These are phyloP conservation scores for Athene cunicularia DNA, from an alignment of 2,113 vertebrate genomes.

Conservation along the genomic window DNA sequence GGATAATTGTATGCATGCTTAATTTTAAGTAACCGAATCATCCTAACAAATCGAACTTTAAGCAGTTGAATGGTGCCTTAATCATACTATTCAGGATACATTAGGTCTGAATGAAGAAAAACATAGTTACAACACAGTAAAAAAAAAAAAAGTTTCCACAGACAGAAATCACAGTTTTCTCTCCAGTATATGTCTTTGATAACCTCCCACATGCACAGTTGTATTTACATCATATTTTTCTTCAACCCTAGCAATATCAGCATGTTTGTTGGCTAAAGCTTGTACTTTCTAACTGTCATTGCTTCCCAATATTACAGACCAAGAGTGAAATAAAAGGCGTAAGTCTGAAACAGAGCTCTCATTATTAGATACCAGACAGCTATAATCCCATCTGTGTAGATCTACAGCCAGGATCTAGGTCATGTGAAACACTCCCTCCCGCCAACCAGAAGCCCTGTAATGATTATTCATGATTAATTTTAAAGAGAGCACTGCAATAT, in stretches of 20 bases:
- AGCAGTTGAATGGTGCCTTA: not conserved
- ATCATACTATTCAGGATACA: not conserved
- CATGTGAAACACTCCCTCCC: not conserved
- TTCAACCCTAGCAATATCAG: not conserved
- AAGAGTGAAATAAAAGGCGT: not conserved
- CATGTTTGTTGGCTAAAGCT: not conserved
- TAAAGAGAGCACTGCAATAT: not conserved
- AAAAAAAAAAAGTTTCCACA: not conserved
- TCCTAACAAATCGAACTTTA: not conserved
- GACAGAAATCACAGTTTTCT: not conserved
- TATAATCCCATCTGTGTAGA: constrained; percentile 9
- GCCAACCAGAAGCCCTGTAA: not conserved
- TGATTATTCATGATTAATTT: constrained; percentile 41
- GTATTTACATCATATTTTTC: not conserved
- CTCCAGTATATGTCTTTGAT: not conserved
- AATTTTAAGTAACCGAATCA: not conserved
- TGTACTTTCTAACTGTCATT: not conserved
- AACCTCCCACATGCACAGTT: not conserved
- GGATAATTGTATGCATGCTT: not conserved
- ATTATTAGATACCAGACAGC: not conserved
- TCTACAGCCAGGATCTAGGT: constrained; percentile 17
- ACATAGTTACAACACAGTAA: not conserved
- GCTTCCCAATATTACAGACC: not conserved
- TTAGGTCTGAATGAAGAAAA: not conserved
- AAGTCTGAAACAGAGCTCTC: not conserved